phyloP scores from a whole-genome alignment of 2,888 invertebrate genomes.

The Dynastes grantii region DNA sequence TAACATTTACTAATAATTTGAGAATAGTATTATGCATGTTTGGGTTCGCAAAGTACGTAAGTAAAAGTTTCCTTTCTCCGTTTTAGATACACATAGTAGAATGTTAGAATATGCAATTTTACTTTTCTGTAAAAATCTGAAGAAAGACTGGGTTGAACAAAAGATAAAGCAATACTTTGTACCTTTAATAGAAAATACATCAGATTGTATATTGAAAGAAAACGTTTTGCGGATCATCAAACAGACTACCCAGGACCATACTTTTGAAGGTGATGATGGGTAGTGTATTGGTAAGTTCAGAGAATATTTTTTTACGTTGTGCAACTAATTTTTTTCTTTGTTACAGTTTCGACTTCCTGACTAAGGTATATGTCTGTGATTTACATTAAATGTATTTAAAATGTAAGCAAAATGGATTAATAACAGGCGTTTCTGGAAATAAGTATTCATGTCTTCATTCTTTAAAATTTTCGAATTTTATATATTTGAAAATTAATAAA shows the following conservation, averaged over 20 bases:
- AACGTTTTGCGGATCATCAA: conserved; percentile 8
- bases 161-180: conserved; percentile 19
- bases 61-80: too few relatives aligned
- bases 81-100: conserved; percentile 20
- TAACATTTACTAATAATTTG: too few relatives aligned
- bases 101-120: conserved; percentile 29
- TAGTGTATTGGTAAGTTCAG: background rate
- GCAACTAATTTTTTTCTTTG: too few relatives aligned
- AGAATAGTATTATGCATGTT: too few relatives aligned
- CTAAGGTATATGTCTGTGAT: too few relatives aligned
- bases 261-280: background rate
- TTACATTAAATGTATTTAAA: background rate
- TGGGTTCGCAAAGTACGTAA: too few relatives aligned
- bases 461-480: background rate
- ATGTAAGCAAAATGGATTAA: too few relatives aligned
- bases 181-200: conserved; percentile 10
- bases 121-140: conserved; percentile 22
- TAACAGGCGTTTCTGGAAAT: too few relatives aligned
- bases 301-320: background rate
- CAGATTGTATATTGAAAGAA: background rate
- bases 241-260: conserved; percentile 8
- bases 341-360: too few relatives aligned
- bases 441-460: background rate
- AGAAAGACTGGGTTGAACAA: conserved; percentile 16
- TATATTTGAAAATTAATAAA: conserved; percentile 1